Base-by-base conservation (phyloP, 2,888 invertebrate species). In the Lepidocyrtinus sp. region DNA sequence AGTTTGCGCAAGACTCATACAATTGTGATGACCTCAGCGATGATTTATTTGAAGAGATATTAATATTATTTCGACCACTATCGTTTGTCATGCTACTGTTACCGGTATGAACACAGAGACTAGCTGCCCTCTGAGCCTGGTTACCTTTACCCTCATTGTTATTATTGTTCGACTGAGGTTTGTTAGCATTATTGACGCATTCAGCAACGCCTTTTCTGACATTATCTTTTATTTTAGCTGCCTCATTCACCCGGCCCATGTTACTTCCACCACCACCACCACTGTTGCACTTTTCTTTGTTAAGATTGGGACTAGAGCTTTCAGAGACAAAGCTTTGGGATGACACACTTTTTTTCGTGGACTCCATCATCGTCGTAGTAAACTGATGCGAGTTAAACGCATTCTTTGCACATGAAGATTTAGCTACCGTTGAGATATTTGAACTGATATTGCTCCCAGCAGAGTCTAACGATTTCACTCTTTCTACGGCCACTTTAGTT, bases 401-500 rank as follows among this genome's bases (percentile, higher is more conserved):
- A 36, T 67, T 61, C 24, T 68, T 63, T 25, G 25, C 50, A 65
- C 26, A 24, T 65, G 81, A 73, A 59, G 84, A 81, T 62, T 69
- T 68, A 9, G 67, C 68, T 9, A 22, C 46, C 24, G 22, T 19
- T 26, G 72, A 45, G n/a, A 46, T 15, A 27, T 17, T 22, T n/a
- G 71, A 27, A n/a, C 67, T 61, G 25, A 21, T 74, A 61, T 61
- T 75, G 15, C 72, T 71, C 19, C 70, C 71, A 15, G 82, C 67
- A 12, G 83, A 73, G 68, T 84, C 84, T 27, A 84, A 70, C 1
- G 83, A 82, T 70, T 82, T 83, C 55, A 83, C 85, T 80, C 86
- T 83, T 46, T 86, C 86, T 64, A 86, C 74, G 36, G 78, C 84
- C 65, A 84, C 69, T 50, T 86, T 85, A 1, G 80, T 77, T 59